Conservation (phyloP, 2,113 vertebrate genomes). For the Microcebus tavaratra region DNA sequence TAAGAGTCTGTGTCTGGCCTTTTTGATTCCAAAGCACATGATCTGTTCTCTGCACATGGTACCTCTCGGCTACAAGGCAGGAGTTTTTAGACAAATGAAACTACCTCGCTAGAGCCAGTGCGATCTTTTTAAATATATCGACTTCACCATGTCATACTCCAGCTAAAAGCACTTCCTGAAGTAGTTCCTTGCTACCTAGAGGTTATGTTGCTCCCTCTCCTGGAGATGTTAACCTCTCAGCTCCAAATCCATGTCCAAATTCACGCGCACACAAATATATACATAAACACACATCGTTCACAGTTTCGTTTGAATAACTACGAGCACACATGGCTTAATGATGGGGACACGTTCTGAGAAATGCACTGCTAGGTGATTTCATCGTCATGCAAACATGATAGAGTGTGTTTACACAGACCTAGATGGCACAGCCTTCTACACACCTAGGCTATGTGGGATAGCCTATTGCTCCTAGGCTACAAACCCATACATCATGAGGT, state of each 20-base stretch:
- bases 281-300: background rate
- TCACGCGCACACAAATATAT: too few species aligned
- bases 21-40: background rate
- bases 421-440: background rate
- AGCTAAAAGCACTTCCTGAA: background rate
- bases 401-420: background rate
- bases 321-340: background rate
- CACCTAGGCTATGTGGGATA: background rate
- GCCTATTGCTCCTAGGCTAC: background rate
- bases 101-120: background rate
- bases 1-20: background rate
- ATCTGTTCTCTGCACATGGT: background rate
- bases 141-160: background rate
- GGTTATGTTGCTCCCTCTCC: too few species aligned
- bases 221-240: background rate
- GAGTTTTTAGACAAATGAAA: background rate
- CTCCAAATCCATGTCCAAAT: background rate
- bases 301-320: background rate
- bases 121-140: background rate
- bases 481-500: background rate
- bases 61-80: background rate
- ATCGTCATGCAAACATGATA: background rate
- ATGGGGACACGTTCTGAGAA: background rate
- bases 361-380: background rate
- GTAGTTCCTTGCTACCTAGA: background rate